Base-by-base conservation (phyloP, 2,113 vertebrate genomes). In the Colaptes auratus region DNA sequence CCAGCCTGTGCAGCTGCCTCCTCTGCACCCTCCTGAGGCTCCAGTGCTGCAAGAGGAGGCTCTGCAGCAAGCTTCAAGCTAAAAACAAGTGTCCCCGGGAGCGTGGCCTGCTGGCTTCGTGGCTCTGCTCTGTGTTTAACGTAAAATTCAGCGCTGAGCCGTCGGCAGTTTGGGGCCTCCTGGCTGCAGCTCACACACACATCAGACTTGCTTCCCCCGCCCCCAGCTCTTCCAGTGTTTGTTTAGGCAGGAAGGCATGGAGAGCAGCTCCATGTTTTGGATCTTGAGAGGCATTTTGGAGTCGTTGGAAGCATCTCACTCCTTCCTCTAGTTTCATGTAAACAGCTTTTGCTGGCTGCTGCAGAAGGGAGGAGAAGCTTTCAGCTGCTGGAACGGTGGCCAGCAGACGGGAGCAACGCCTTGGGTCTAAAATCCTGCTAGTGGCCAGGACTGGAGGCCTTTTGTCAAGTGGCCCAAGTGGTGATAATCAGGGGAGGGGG, bases 311-410 rank as follows among this genome's bases (percentile, higher is more conserved):
- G 61, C 2, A 3, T 70, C 86, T 95, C 59, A 9, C 69, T 93
- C 59, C 93, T 96, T 95, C 85, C 88, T 80, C 76, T 94, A 64
- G 70, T 36, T 91, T 46, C 5, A 1, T 88, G 82, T 95, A 96
- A 97, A 96, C 94, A 94, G 88, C 90, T 88, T 44, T 73, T 7
- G 12, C 90, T 96, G 94, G 73, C 95, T 93, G 82, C 72, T 66
- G 82, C 85, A 35, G 70, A 15, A 81, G 86, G 86, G 82, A 92
- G 82, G 80, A 81, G 95, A 86, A 36, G 61, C 82, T 75, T 90
- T 42, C 60, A n/a, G 93, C 87, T 77, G 56, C 5, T 3, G 78
- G 23, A 61, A 3, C 4, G 9, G 53, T 39, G 77, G 90, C 86
- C 89, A 79, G 73, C 71, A 36, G 70, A 28, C 50, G 20, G 31